Evolutionary conservation across 2,888 invertebrate genomes (phyloP).

Genomic region (Adela reaumurella): DNA sequence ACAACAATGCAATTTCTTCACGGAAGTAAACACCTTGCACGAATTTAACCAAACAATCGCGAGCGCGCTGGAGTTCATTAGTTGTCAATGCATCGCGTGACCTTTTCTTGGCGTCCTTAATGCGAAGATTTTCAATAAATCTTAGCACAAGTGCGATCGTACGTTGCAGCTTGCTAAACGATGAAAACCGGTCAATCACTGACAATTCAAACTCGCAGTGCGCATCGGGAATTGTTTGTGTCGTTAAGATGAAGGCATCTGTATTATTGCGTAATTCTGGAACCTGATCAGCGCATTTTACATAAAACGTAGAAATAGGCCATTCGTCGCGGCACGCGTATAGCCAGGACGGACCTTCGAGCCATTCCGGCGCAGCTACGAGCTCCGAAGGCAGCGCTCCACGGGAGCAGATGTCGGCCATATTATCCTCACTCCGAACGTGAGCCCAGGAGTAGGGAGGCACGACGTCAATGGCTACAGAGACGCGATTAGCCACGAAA

Average conservation of each 20-base stretch:
- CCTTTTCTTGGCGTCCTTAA: background rate
- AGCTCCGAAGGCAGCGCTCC: constrained; percentile 11
- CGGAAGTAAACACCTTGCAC: constrained; percentile 3
- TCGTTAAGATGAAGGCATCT: background rate
- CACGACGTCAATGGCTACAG: constrained; percentile 11
- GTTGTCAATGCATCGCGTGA: constrained; percentile 2
- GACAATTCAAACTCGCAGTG: background rate
- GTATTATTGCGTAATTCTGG: background rate
- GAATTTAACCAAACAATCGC: constrained; percentile 1
- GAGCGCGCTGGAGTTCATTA: constrained; percentile 1
- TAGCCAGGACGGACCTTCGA: constrained; percentile 13
- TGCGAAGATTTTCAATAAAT: background rate
- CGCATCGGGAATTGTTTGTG: background rate
- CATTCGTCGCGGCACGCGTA: constrained; percentile 2
- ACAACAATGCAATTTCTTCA: background rate
- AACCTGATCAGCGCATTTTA: background rate
- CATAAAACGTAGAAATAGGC: constrained; percentile 1
- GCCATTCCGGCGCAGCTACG: constrained; percentile 10
- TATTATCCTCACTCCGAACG: constrained; percentile 13
- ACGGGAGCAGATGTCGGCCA: constrained; percentile 14
- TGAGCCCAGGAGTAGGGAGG: constrained; percentile 11
- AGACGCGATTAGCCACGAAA: constrained; percentile 14
- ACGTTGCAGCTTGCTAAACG: background rate
- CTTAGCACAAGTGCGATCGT: background rate
- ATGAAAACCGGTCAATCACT: background rate